Evolutionary conservation across 2,888 invertebrate species (phyloP).

Genomic region (Aporophyla nigra): DNA sequence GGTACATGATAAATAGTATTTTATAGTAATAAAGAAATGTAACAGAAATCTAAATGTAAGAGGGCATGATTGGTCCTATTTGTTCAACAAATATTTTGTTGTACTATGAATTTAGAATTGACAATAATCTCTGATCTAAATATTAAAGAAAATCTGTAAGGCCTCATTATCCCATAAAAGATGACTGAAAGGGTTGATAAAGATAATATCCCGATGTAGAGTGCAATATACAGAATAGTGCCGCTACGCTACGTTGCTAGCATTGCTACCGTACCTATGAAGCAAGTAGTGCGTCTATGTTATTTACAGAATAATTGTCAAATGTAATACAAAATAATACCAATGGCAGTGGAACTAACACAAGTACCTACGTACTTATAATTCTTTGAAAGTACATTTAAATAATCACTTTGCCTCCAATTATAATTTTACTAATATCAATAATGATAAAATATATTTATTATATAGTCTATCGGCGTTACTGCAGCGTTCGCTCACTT

Average conservation of each 20-base stretch:
- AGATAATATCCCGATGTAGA: conserved; percentile 60
- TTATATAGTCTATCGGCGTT: conserved; percentile 6
- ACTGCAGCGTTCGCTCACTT: conserved; percentile 28
- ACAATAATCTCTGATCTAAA: conserved; percentile 41
- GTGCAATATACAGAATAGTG: conserved; percentile 32
- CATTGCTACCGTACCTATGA: conserved; percentile 32
- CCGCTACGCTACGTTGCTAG: conserved; percentile 31
- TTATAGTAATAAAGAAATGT: conserved; percentile 38
- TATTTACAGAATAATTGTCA: conserved; percentile 20
- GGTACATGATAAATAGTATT: conserved; percentile 42
- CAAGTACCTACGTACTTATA: conserved; percentile 19
- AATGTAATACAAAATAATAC: conserved; percentile 13
- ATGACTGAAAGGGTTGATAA: conserved; percentile 5
- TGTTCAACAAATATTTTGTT: conserved; percentile 42
- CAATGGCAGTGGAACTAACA: conserved; percentile 33
- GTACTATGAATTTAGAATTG: conserved; percentile 44
- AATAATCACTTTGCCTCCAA: conserved; percentile 13
- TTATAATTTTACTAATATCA: conserved; percentile 20
- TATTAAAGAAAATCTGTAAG: conserved; percentile 39
- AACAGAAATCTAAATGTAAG: conserved; percentile 30
- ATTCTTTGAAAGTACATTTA: conserved; percentile 3
- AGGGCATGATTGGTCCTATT: conserved; percentile 59
- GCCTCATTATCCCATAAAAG: conserved; percentile 39
- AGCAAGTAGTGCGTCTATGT: conserved; percentile 26
- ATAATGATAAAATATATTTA: conserved; percentile 17